Evolutionary conservation across 2,888 invertebrate genomes (phyloP).

Genomic region (Mythimna impura): DNA sequence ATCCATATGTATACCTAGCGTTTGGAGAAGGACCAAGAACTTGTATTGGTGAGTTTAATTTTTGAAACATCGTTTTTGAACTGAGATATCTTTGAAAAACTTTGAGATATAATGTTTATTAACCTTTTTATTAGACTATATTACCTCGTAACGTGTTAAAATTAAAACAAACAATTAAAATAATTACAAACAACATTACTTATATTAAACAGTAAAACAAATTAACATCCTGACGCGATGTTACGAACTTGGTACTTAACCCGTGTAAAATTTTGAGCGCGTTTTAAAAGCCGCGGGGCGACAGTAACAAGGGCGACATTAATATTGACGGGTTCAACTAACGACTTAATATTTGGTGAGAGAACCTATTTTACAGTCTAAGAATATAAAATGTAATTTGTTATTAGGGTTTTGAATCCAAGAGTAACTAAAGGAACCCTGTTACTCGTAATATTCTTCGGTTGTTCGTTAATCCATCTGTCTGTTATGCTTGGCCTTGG

Average conservation of each 20-base stretch:
- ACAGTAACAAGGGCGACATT: conserved; percentile 36
- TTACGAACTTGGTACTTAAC: conserved; percentile 29
- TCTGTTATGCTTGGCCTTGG: neutral
- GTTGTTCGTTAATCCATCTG: neutral
- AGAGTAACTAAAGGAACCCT: too few relatives aligned
- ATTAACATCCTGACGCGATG: conserved; percentile 13
- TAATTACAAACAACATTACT: neutral
- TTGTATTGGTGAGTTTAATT: conserved; percentile 70
- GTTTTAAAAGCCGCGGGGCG: conserved; percentile 45
- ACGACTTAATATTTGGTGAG: conserved; percentile 15
- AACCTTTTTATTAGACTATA: neutral
- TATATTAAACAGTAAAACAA: conserved; percentile 20
- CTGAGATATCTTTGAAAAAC: neutral
- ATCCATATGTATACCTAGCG: conserved; percentile 70
- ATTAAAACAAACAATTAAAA: neutral
- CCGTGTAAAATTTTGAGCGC: conserved; percentile 29
- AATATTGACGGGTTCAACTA: conserved; percentile 47
- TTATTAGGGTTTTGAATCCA: too few relatives aligned
- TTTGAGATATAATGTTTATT: neutral
- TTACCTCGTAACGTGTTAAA: conserved; percentile 1
- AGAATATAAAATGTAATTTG: neutral
- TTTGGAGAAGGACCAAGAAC: conserved; percentile 76
- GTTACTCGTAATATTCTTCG: too few relatives aligned
- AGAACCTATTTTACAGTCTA: neutral
- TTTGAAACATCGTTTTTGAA: neutral